These are phyloP conservation scores for Gallinago paraguaiae DNA, from an alignment of 2,113 vertebrate species.

Conservation along the genomic window DNA sequence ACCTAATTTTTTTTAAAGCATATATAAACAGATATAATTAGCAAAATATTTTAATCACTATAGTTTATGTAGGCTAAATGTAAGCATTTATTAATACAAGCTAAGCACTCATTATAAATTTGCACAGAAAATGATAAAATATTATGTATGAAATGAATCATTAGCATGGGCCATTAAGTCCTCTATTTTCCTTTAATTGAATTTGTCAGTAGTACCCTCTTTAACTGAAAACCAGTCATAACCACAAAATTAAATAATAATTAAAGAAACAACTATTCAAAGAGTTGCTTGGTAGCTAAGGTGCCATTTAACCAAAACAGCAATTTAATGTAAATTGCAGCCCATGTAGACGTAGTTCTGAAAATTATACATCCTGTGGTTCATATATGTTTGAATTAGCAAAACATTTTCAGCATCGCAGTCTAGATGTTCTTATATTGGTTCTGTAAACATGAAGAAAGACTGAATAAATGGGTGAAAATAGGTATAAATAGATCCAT, in stretches of 20 bases:
- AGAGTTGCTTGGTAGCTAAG: slow-evolving; percentile 85
- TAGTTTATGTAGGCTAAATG: slow-evolving; percentile 77
- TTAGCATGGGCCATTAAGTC: slow-evolving; percentile 95
- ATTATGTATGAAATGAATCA: slow-evolving; percentile 95
- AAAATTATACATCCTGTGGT: slow-evolving; percentile 80
- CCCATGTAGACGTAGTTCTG: slow-evolving; percentile 76
- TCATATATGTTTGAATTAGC: slow-evolving; percentile 77
- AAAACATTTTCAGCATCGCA: slow-evolving; percentile 57
- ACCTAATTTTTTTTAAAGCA: slow-evolving; percentile 66
- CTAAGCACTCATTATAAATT: slow-evolving; percentile 86
- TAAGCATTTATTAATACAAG: slow-evolving; percentile 85
- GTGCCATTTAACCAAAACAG: slow-evolving; percentile 85
- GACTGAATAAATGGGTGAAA: slow-evolving; percentile 12
- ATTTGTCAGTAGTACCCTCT: slow-evolving; percentile 96
- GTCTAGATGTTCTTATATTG: slow-evolving; percentile 10
- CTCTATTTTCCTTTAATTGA: slow-evolving; percentile 95
- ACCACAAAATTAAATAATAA: slow-evolving; percentile 92
- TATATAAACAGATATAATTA: slow-evolving; percentile 76
- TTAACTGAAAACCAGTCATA: slow-evolving; percentile 90
- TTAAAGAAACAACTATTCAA: slow-evolving; percentile 91
- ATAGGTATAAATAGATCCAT: slow-evolving; percentile 32
- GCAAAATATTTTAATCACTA: slow-evolving; percentile 81
- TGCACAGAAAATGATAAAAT: slow-evolving; percentile 90
- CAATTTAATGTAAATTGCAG: slow-evolving; percentile 89
- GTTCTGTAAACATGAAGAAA: slow-evolving; percentile 56